Evolutionary conservation across 1,140 invertebrate genomes (phyloP), one percentile per base, ranked within the genome.

Genomic region (Littorina saxatilis): DNA sequence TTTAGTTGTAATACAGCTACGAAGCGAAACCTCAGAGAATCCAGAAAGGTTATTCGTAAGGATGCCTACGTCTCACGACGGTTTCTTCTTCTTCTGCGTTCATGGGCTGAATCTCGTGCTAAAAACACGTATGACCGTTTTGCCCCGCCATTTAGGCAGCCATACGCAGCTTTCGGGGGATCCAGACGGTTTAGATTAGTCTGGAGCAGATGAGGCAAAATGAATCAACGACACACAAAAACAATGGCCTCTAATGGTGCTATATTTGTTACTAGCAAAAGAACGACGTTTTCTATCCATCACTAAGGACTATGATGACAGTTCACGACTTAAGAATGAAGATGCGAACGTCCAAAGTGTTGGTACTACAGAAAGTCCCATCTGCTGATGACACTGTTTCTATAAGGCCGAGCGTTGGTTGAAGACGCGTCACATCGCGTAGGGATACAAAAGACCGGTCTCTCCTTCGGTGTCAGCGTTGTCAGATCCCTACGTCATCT

Each of bases 401-500:
- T n/a, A n/a, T n/a, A n/a, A n/a, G n/a, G 61, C 32, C 61, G 32
- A 27, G 3, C 61, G 61, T 27, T 23, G n/a, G 13, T 23, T 23
- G 55, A 4, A 9, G 55, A 13, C 3, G 63, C 5, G 35, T 39
- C 11, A 70, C 68, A 40, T 23, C 35, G 68, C 68, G 37, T 20
- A 39, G 68, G 37, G 17, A 39, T 70, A 70, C 68, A 70, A 40
- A 70, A 39, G 35, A 39, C 9, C 68, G 9, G 35, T 20, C 68
- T 3, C 68, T n/a, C 68, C 68, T 37, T 40, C 9, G 39, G 68
- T 70, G 68, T 40, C 68, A 70, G n/a, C 37, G 68, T 70, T 70
- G 68, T 70, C 68, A 70, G 37, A 43, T 70, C 68, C 37, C 68
- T 40, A 39, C 68, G 68, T 70, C 68, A 70, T 37, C 35, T 70